Percentiles rank a stretch among this genome's conserved stretches.
These are phyloP conservation scores for Macheiramphus alcinus DNA, from an alignment of 2,113 vertebrate genomes.

Conservation along the genomic window DNA sequence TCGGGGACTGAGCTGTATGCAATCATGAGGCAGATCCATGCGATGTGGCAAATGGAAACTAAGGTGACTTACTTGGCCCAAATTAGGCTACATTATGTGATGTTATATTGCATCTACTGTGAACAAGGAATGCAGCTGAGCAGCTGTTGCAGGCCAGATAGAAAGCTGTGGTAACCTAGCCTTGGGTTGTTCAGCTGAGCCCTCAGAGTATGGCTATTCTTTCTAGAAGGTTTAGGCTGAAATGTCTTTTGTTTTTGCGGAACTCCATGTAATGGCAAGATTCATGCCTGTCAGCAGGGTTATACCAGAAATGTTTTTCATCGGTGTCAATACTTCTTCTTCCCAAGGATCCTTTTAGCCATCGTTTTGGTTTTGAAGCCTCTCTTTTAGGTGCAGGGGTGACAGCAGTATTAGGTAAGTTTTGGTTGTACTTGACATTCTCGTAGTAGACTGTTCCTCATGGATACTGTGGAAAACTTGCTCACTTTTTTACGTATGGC, in stretches of 20 bases:
- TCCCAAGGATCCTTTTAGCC: not conserved
- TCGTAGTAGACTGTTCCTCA: not conserved
- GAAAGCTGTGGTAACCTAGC: not conserved
- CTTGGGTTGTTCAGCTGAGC: not conserved
- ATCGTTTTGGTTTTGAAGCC: not conserved
- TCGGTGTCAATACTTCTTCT: not conserved
- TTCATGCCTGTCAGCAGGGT: not conserved
- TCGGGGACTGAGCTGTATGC: not conserved
- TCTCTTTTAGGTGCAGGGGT: not conserved
- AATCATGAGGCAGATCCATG: not conserved
- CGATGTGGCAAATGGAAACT: not conserved
- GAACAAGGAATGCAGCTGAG: not conserved
- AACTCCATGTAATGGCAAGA: not conserved
- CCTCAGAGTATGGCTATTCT: rapidly evolving
- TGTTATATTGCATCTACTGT: not conserved
- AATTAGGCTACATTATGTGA: not conserved
- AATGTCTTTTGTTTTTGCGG: not conserved
- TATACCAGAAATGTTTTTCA: not conserved
- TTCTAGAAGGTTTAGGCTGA: not conserved
- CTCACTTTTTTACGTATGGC: not conserved
- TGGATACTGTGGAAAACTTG: not conserved
- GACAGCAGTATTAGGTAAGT: not conserved
- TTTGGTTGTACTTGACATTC: not conserved
- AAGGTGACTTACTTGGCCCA: not conserved
- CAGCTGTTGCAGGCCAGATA: not conserved